A percentile compares a stretch with the other conserved stretches of the same genome.
Conservation (phyloP, 92 coral and sea anemone species). For the Bergia puertoricense region DNA sequence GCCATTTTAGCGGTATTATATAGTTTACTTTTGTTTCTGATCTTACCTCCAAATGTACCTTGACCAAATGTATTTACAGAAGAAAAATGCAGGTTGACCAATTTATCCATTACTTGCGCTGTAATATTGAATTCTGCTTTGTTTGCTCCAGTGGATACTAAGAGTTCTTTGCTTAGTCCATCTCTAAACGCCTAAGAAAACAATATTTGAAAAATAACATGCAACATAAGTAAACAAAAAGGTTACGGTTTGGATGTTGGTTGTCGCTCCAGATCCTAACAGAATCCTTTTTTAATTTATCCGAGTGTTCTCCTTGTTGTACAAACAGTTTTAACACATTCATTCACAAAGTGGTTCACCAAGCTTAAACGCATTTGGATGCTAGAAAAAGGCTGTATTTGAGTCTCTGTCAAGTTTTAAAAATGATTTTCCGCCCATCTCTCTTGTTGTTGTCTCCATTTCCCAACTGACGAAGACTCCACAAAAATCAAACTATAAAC, state of each 20-base stretch:
- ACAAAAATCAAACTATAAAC: too few species aligned
- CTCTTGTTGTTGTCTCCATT: too few species aligned
- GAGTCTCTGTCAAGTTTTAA: too few species aligned
- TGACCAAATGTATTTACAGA: slow-evolving; percentile 8
- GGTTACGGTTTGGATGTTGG: not conserved
- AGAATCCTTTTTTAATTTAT: not conserved
- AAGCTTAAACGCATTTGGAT: too few species aligned
- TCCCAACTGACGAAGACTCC: too few species aligned
- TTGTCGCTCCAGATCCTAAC: not conserved
- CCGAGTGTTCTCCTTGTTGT: too few species aligned
- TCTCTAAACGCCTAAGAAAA: slow-evolving; percentile 23
- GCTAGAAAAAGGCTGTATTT: too few species aligned
- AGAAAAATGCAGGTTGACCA: not conserved
- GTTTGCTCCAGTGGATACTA: slow-evolving; percentile 16
- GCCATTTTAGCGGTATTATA: not conserved
- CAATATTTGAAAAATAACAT: not conserved
- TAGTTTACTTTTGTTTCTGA: not conserved
- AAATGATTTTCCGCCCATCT: too few species aligned
- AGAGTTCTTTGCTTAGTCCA: slow-evolving; percentile 5
- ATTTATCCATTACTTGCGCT: not conserved
- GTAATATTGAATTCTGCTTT: slow-evolving; percentile 29
- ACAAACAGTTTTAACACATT: too few species aligned
- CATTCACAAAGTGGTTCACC: too few species aligned
- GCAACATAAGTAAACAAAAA: not conserved
- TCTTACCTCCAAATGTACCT: slow-evolving; percentile 39